Percentiles rank a stretch among this genome's conserved stretches.
Evolutionary conservation across 2,797 vertebrate species (phyloP).

Genomic region (Acomys russatus): DNA sequence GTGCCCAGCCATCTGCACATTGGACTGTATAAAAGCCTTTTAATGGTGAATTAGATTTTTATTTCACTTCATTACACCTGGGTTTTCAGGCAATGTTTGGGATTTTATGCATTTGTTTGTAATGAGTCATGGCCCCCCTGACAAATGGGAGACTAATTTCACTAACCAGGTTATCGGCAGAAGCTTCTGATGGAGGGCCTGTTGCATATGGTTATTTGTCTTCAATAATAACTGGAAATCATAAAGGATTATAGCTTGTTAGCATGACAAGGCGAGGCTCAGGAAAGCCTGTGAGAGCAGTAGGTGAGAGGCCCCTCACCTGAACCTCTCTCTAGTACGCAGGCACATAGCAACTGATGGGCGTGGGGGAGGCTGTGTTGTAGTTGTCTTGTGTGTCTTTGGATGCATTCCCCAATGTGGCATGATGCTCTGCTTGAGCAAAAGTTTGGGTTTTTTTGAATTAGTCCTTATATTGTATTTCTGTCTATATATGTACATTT

Average conservation of each 20-base stretch:
- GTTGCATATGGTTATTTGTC: slow-evolving; percentile 7
- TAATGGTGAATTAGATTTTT: slow-evolving; percentile 76
- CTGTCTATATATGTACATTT: neutral
- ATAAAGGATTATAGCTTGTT: slow-evolving; percentile 39
- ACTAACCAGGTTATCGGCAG: slow-evolving; percentile 61
- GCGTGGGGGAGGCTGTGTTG: slow-evolving; percentile 61
- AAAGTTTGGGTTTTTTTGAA: slow-evolving; percentile 44
- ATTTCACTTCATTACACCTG: slow-evolving; percentile 68
- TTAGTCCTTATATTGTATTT: neutral
- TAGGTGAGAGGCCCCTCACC: neutral
- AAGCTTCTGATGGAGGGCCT: slow-evolving; percentile 6
- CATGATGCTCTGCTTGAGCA: slow-evolving; percentile 74
- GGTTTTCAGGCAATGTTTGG: slow-evolving; percentile 73
- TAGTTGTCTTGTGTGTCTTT: slow-evolving; percentile 51
- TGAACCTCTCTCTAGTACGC: slow-evolving; percentile 46
- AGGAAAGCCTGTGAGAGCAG: neutral
- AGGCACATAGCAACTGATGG: slow-evolving; percentile 61
- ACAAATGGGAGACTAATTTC: slow-evolving; percentile 72
- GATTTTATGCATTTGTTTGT: slow-evolving; percentile 80
- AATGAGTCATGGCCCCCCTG: slow-evolving; percentile 67
- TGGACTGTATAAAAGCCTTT: slow-evolving; percentile 51
- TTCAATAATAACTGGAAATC: slow-evolving; percentile 26
- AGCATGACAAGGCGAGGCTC: neutral
- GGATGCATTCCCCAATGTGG: neutral
- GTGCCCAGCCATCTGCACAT: neutral